phyloP scores from a whole-genome alignment of 2,888 invertebrate species.

The Aspidiotus rigidus region DNA sequence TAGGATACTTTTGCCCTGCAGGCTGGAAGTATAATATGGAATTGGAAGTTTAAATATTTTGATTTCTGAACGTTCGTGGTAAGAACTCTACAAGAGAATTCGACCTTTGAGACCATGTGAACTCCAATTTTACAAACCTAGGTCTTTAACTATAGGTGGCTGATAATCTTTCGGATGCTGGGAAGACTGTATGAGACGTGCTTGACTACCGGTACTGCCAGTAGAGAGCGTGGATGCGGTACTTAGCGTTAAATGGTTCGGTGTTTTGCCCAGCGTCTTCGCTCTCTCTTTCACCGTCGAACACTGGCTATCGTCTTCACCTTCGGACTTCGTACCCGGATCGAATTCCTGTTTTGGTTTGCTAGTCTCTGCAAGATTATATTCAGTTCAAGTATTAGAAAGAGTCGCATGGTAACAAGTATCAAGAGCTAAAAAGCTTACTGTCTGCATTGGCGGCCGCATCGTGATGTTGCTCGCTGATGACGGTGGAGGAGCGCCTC shows the following conservation, averaged over 20 bases:
- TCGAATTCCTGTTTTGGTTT: slow-evolving; percentile 28
- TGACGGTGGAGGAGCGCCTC: slow-evolving; percentile 71
- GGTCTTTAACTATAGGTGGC: slow-evolving; percentile 75
- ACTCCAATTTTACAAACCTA: slow-evolving; percentile 55
- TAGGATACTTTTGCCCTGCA: too few relatives aligned
- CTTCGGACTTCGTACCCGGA: slow-evolving; percentile 37
- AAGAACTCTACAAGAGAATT: too few relatives aligned
- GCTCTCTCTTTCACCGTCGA: slow-evolving; percentile 58
- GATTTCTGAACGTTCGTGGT: too few relatives aligned
- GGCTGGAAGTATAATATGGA: too few relatives aligned
- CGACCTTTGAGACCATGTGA: too few relatives aligned
- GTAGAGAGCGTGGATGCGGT: slow-evolving; percentile 89
- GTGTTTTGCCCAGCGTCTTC: slow-evolving; percentile 72
- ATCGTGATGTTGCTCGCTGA: slow-evolving; percentile 50
- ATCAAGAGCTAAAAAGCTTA: neutral
- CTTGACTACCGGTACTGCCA: slow-evolving; percentile 86
- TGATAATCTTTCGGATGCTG: slow-evolving; percentile 88
- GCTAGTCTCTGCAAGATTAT: slow-evolving; percentile 1
- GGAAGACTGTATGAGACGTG: slow-evolving; percentile 85
- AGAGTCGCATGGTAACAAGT: neutral
- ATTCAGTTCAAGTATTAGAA: neutral
- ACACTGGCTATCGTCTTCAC: slow-evolving; percentile 75
- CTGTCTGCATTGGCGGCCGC: slow-evolving; percentile 46
- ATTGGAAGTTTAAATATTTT: too few relatives aligned
- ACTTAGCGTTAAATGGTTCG: slow-evolving; percentile 86